phyloP scores from a whole-genome alignment of 2,888 invertebrate species.

The Hoplodrina blanda region DNA sequence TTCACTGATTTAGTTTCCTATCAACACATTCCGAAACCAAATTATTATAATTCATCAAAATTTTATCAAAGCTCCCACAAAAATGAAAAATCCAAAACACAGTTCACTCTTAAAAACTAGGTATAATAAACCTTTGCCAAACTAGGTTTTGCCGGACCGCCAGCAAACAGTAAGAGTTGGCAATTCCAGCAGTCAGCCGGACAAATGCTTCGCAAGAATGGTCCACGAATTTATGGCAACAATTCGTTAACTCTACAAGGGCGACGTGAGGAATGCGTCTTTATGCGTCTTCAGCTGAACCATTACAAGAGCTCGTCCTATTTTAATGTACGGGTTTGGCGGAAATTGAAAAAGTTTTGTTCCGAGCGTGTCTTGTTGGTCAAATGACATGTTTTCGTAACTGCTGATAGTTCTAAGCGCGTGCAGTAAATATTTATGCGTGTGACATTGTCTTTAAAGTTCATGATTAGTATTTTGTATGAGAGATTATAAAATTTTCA shows the following conservation, averaged over 20 bases:
- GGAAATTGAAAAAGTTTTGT: conserved; percentile 55
- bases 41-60: background rate
- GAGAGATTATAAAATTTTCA: no score
- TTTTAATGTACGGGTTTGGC: conserved; percentile 57
- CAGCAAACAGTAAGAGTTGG: conserved; percentile 71
- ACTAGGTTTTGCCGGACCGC: conserved; percentile 57
- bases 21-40: no score
- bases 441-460: no score
- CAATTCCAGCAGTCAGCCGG: conserved; percentile 73
- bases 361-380: conserved; percentile 16
- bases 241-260: conserved; percentile 79
- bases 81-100: conserved; percentile 19
- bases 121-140: conserved; percentile 49
- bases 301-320: conserved; percentile 57
- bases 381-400: conserved; percentile 8
- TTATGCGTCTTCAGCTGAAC: conserved; percentile 63
- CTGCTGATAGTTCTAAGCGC: background rate
- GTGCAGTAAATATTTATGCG: background rate
- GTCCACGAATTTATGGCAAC: conserved; percentile 79
- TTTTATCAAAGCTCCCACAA: conserved; percentile 3
- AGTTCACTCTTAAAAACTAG: conserved; percentile 30
- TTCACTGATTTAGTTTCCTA: no score
- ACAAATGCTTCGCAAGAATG: conserved; percentile 83
- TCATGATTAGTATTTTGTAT: background rate
- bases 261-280: conserved; percentile 77